A percentile compares a stretch with the other conserved stretches of the same genome.
Conservation (phyloP, 64 coral and sea anemone genomes). For the Pocillopora damicornis region DNA sequence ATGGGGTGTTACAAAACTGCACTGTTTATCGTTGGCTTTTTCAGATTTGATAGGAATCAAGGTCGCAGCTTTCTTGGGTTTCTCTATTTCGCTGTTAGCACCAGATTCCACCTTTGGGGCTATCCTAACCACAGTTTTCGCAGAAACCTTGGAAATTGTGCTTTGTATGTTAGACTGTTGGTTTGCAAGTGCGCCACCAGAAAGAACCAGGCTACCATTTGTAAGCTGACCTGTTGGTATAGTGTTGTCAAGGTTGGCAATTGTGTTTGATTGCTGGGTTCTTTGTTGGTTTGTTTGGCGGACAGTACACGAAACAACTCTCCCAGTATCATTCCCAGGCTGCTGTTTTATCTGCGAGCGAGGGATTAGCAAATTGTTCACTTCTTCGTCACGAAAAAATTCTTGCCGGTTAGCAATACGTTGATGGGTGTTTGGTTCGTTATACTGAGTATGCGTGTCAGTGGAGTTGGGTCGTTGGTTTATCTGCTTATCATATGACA, state of each 20-base stretch:
- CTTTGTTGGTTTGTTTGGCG: neutral
- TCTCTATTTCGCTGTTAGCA: neutral
- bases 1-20: neutral
- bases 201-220: neutral
- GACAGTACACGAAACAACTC: too few relatives aligned
- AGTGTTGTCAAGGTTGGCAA: neutral
- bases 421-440: too few relatives aligned
- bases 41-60: neutral
- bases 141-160: conserved; percentile 2
- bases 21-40: neutral
- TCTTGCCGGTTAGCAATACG: neutral
- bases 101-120: neutral
- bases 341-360: too few relatives aligned
- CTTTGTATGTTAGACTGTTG: neutral
- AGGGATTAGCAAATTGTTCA: too few relatives aligned
- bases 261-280: neutral
- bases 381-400: too few relatives aligned
- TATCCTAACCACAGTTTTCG: neutral
- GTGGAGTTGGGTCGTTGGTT: neutral
- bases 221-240: too few relatives aligned
- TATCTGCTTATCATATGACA: neutral
- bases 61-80: neutral
- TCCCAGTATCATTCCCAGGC: too few relatives aligned
- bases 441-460: too few relatives aligned
- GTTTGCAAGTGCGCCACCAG: neutral